phyloP scores from a whole-genome alignment of 1,140 invertebrate species.

The Aphidius ervi region DNA sequence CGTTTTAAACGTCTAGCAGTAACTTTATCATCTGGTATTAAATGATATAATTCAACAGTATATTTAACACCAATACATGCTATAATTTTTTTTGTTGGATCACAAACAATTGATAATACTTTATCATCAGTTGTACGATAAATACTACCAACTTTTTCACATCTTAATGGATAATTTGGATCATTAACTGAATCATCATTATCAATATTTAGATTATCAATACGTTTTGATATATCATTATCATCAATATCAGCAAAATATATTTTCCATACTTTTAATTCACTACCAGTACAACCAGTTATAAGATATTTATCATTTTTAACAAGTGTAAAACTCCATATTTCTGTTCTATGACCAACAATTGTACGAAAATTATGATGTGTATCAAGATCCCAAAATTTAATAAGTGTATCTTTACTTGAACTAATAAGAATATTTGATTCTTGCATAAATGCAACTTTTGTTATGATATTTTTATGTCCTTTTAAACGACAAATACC shows the following conservation, averaged over 20 bases:
- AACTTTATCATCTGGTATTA: conserved; percentile 73
- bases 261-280: conserved; percentile 80
- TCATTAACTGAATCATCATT: conserved; percentile 60
- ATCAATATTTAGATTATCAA: conserved; percentile 40
- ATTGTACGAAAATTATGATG: conserved; percentile 96
- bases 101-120: conserved; percentile 63
- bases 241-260: conserved; percentile 27
- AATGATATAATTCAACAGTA: conserved; percentile 77
- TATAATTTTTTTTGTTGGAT: conserved; percentile 65
- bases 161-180: conserved; percentile 61
- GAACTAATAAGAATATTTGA: conserved; percentile 79
- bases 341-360: conserved; percentile 70
- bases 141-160: conserved; percentile 71
- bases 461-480: conserved; percentile 90
- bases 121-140: conserved; percentile 72
- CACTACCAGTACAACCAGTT: conserved; percentile 79
- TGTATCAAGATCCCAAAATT: conserved; percentile 95
- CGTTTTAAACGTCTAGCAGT: conserved; percentile 67
- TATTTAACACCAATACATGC: conserved; percentile 80
- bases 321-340: conserved; percentile 80
- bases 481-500: conserved; percentile 86
- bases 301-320: conserved; percentile 78
- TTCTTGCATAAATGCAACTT: conserved; percentile 74
- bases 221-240: conserved; percentile 51
- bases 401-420: conserved; percentile 92